Percentiles rank a stretch among this genome's conserved stretches.
phyloP scores from a whole-genome alignment of 2,888 invertebrate species.

The Lysandra coridon region DNA sequence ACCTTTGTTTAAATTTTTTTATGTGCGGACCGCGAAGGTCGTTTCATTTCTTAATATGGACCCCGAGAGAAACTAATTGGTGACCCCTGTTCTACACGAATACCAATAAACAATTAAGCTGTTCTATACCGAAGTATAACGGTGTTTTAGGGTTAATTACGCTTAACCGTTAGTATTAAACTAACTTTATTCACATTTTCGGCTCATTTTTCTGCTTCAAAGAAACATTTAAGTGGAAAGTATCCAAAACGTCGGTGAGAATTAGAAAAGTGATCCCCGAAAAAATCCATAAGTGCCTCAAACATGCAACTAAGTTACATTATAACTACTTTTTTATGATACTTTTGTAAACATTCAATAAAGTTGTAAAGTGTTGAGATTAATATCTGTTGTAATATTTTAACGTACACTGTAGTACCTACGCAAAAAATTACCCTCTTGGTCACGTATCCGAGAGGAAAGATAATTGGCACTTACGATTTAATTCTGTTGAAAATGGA shows the following conservation, averaged over 20 bases:
- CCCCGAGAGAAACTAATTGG: too few species aligned
- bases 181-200: background rate
- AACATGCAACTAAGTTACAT: too few species aligned
- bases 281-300: too few species aligned
- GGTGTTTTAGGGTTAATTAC: background rate
- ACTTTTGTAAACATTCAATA: background rate
- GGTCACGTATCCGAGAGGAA: slow-evolving; percentile 22
- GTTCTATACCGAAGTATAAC: background rate
- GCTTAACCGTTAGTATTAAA: background rate
- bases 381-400: background rate
- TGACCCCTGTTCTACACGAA: slow-evolving; percentile 2
- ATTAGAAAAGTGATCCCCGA: too few species aligned
- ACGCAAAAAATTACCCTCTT: slow-evolving; percentile 27
- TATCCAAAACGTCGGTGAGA: too few species aligned
- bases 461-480: slow-evolving; percentile 24
- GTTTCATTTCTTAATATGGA: too few species aligned
- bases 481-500: slow-evolving; percentile 23
- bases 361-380: background rate
- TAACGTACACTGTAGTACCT: background rate
- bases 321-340: too few species aligned
- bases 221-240: too few species aligned
- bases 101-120: slow-evolving; percentile 15
- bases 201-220: too few species aligned
- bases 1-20: too few species aligned
- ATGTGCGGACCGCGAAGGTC: too few species aligned